phyloP scores from a whole-genome alignment of 2,888 invertebrate species.

The Portevinia maculata region DNA sequence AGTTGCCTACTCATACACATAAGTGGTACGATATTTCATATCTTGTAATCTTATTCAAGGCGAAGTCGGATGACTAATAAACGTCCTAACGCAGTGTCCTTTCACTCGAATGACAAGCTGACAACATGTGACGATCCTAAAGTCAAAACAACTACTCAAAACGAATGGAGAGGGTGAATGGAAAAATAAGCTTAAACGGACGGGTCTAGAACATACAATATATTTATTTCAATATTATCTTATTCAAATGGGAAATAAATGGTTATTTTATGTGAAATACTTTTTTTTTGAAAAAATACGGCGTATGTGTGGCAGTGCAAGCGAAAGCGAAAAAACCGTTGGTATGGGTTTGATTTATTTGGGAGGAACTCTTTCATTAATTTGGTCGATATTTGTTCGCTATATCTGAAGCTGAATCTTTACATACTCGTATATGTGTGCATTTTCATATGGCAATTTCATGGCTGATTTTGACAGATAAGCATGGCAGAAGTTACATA shows the following conservation, averaged over 20 bases:
- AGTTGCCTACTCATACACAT: slow-evolving; percentile 1
- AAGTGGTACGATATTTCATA: slow-evolving; percentile 30
- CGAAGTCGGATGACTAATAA: slow-evolving; percentile 58
- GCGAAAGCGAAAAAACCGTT: slow-evolving; percentile 28
- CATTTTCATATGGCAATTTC: background rate
- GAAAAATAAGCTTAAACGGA: slow-evolving; percentile 33
- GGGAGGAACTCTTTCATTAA: background rate
- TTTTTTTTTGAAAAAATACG: slow-evolving; percentile 1
- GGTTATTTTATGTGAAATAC: slow-evolving; percentile 62
- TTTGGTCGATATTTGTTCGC: background rate
- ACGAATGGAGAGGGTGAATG: background rate
- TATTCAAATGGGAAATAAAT: slow-evolving; percentile 69
- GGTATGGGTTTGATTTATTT: slow-evolving; percentile 55
- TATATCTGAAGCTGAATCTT: background rate
- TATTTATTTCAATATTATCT: slow-evolving; percentile 61
- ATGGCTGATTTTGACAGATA: too few species aligned
- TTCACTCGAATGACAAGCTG: slow-evolving; percentile 49
- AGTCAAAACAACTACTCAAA: slow-evolving; percentile 41
- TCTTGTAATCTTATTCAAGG: slow-evolving; percentile 63
- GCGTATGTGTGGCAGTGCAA: slow-evolving; percentile 5
- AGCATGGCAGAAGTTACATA: too few species aligned
- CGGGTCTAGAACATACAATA: slow-evolving; percentile 59
- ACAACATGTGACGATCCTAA: slow-evolving; percentile 53
- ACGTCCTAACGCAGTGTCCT: slow-evolving; percentile 49
- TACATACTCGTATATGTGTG: too few species aligned